phyloP scores from a whole-genome alignment of 2,797 vertebrate genomes.

The Oreortyx pictus region DNA sequence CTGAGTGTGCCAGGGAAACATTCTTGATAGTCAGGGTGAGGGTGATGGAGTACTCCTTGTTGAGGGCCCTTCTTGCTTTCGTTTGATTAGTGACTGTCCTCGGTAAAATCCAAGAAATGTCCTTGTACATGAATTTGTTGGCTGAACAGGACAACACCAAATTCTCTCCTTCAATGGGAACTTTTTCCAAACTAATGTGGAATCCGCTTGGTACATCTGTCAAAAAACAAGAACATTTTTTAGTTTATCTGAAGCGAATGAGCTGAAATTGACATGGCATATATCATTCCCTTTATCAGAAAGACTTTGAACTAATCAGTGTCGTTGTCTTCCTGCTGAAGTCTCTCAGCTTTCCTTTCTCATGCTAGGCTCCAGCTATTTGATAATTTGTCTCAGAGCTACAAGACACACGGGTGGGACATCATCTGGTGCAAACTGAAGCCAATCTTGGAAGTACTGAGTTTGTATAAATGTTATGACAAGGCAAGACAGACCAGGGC shows the following conservation, averaged over 20 bases:
- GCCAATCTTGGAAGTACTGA: neutral
- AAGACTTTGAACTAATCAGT: constrained; percentile 25
- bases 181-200: constrained; percentile 82
- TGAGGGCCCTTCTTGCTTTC: constrained; percentile 74
- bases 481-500: neutral
- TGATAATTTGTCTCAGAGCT: constrained; percentile 5
- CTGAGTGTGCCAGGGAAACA: constrained; percentile 85
- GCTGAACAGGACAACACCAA: constrained; percentile 89
- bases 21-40: constrained; percentile 87
- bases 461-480: neutral
- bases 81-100: constrained; percentile 79
- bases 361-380: neutral
- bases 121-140: constrained; percentile 91
- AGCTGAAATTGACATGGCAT: neutral
- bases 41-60: constrained; percentile 84
- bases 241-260: neutral
- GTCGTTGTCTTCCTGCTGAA: neutral
- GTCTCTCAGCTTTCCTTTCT: constrained; percentile 23
- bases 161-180: constrained; percentile 89
- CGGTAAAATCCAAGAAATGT: constrained; percentile 87
- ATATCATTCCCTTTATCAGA: constrained; percentile 20
- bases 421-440: neutral
- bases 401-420: neutral
- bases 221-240: constrained; percentile 67
- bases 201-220: constrained; percentile 91